These are phyloP conservation scores for Macheiramphus alcinus DNA, from an alignment of 2,113 vertebrate genomes.

Conservation along the genomic window DNA sequence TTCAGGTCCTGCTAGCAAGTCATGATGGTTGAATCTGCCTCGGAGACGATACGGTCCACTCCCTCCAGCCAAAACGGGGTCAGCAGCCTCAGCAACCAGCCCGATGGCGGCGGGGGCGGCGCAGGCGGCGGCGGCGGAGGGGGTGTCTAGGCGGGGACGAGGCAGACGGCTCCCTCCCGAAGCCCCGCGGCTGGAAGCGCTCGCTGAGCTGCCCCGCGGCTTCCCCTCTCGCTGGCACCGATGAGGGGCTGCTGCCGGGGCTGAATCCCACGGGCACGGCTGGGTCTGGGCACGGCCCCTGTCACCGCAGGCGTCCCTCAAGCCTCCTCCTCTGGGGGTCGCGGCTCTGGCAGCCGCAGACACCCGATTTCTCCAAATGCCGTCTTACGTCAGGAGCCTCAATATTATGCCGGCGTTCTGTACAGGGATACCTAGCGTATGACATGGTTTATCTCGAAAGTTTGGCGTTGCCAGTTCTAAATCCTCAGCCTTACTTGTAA, in stretches of 20 bases:
- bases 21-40: conserved; percentile 99
- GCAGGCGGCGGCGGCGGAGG: no score
- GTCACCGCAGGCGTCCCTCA: neutral
- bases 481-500: neutral
- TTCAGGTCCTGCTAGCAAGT: conserved; percentile 85
- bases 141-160: fast-evolving
- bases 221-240: neutral
- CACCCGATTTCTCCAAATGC: neutral
- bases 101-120: conserved; percentile 83
- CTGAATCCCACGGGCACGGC: neutral
- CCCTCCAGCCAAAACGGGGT: conserved; percentile 95
- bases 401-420: neutral
- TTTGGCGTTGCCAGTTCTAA: neutral
- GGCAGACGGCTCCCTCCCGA: neutral
- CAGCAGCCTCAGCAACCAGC: conserved; percentile 92
- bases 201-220: fast-evolving
- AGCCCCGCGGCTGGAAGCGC: neutral
- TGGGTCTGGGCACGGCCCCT: neutral
- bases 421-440: fast-evolving
- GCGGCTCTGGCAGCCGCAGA: neutral
- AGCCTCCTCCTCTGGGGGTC: fast-evolving
- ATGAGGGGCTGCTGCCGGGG: neutral
- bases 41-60: conserved; percentile 96
- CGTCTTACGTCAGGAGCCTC: neutral
- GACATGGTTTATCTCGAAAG: fast-evolving